These are phyloP conservation scores for Pseudolaguvia tuberculata DNA, from an alignment of 2,113 vertebrate genomes.

Conservation along the genomic window DNA sequence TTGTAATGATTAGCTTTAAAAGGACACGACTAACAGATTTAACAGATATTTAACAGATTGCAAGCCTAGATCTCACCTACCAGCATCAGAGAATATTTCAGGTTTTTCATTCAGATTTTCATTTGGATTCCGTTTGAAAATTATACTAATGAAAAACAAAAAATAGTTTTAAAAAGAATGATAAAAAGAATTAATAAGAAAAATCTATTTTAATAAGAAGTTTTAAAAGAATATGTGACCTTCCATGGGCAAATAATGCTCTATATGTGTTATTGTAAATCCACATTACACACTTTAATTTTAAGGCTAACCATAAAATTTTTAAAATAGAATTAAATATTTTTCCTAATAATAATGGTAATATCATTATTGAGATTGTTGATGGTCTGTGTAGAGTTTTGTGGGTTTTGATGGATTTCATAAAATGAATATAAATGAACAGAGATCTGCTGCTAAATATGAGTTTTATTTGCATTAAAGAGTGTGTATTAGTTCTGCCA, in stretches of 20 bases:
- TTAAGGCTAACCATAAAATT: neutral
- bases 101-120: neutral
- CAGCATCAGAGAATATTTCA: constrained; percentile 30
- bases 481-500: too few species aligned
- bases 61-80: constrained; percentile 25
- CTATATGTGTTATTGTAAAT: neutral
- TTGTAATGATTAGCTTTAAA: neutral
- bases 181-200: neutral
- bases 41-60: neutral
- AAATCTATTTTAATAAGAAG: neutral
- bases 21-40: neutral
- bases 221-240: neutral
- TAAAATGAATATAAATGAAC: too few species aligned
- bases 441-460: neutral
- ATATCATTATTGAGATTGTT: too few species aligned
- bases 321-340: neutral
- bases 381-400: too few species aligned
- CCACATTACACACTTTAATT: neutral
- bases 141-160: neutral
- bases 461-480: neutral
- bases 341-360: too few species aligned
- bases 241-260: neutral
- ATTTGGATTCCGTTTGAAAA: neutral
- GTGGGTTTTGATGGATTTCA: too few species aligned
- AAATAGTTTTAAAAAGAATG: neutral